Percentiles rank a stretch among this genome's conserved stretches.
Conservation (phyloP, 1,140 invertebrate species). For the Lordiphosa stackelbergi region DNA sequence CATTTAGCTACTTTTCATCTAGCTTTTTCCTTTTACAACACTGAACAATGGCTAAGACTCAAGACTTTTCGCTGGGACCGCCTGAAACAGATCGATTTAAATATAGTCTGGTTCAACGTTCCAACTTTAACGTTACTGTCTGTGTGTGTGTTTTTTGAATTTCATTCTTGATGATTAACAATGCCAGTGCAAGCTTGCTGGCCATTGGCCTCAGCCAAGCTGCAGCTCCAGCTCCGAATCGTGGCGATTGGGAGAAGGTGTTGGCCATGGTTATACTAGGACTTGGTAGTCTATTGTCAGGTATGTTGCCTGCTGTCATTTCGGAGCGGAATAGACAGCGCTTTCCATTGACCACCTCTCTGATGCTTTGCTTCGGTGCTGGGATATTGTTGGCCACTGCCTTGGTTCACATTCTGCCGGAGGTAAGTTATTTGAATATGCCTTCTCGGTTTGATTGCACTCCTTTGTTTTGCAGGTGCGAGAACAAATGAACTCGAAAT, state of each 20-base stretch:
- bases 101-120: conserved; percentile 49
- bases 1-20: too few species aligned
- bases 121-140: conserved; percentile 25
- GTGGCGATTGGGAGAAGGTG: conserved; percentile 80
- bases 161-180: conserved; percentile 31
- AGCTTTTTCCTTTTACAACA: too few species aligned
- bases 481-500: conserved; percentile 78
- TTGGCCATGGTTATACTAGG: conserved; percentile 84
- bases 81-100: conserved; percentile 32
- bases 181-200: conserved; percentile 22
- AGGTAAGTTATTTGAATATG: conserved; percentile 78
- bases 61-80: not conserved
- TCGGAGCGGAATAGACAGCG: conserved; percentile 78
- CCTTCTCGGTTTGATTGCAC: not conserved
- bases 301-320: conserved; percentile 82
- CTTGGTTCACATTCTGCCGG: conserved; percentile 89
- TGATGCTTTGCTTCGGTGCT: conserved; percentile 88
- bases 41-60: too few species aligned
- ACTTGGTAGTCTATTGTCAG: conserved; percentile 82
- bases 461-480: conserved; percentile 51
- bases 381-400: conserved; percentile 91
- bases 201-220: not conserved
- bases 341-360: conserved; percentile 81
- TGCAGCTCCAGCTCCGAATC: conserved; percentile 26
- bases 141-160: not conserved